These are phyloP conservation scores for Cosmia pyralina DNA, from an alignment of 2,888 invertebrate species.

Conservation along the genomic window DNA sequence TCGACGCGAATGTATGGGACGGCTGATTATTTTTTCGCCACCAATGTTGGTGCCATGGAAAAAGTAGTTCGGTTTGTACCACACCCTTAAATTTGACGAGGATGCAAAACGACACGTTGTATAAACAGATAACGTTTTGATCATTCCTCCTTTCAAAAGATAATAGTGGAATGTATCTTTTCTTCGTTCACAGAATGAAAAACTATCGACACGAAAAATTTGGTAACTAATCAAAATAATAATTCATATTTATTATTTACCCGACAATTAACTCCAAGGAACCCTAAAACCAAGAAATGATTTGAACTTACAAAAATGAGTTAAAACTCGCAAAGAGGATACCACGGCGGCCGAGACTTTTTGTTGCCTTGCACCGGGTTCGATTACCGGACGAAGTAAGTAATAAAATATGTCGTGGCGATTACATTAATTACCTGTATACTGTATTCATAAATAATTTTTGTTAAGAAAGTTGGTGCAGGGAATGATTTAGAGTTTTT, in stretches of 20 bases:
- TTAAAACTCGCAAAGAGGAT: conserved; percentile 69
- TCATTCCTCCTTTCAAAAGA: no score
- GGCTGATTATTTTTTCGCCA: no score
- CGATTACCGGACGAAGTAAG: conserved; percentile 67
- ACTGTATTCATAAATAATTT: conserved; percentile 59
- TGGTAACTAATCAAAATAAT: background rate
- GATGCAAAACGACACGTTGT: no score
- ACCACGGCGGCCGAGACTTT: conserved; percentile 61
- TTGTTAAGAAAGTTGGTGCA: conserved; percentile 37
- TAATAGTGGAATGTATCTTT: no score
- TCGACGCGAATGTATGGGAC: no score
- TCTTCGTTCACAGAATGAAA: no score
- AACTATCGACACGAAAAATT: no score
- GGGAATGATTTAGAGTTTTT: conserved; percentile 19
- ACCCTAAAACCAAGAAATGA: conserved; percentile 71
- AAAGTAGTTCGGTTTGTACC: no score
- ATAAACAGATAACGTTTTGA: no score
- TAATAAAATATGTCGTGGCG: conserved; percentile 67
- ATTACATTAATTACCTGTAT: conserved; percentile 65
- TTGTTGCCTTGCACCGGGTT: conserved; percentile 61
- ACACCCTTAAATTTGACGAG: no score
- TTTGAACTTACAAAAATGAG: conserved; percentile 75
- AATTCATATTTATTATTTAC: conserved; percentile 24
- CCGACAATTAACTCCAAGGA: conserved; percentile 44
- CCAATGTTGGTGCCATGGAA: no score